Evolutionary conservation across 2,113 vertebrate genomes (phyloP), one percentile per base, ranked within the genome.

Genomic region (Calcarius ornatus): DNA sequence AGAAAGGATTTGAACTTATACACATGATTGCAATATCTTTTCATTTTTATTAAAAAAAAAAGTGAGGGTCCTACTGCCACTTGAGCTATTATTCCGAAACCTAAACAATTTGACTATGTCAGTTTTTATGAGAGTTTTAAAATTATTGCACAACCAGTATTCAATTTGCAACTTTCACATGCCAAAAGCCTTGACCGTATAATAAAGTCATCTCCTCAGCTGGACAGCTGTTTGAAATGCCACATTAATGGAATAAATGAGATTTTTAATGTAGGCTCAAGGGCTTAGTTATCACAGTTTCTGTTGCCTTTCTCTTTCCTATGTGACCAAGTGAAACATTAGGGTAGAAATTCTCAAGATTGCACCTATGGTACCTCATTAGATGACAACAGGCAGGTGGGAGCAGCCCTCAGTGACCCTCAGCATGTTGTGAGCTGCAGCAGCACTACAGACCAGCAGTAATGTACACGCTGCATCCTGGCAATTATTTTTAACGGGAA

Each of bases 71-170:
- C 37, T 82, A 27, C 33, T 33, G 9, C 37, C 12, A 42, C 14
- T 68, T 63, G 27, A 43, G 3, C 9, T 40, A 78, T 70, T 79
- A 54, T 51, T 83, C 0, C 0, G 0, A 35, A n/a, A 56, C 0
- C 3, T 5, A 80, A 77, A 15, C 12, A 37, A 35, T 35, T 63
- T 50, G 27, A 15, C 20, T 57, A 17, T 12, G 12, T 28, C 42
- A 48, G 15, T 63, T 91, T 83, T 63, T 28, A 53, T 43, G 30
- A 53, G 16, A 33, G 7, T 70, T 91, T 84, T 53, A 28, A 57
- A 87, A 73, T 48, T 35, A 65, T 16, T 38, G 47, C 31, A 7
- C 37, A 54, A 48, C 10, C 59, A 33, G 31, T 22, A 22, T 37
- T 71, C 17, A 73, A 8, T 23, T 47, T 51, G 31, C 14, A 33